A percentile compares a stretch with the other conserved stretches of the same genome.
These are phyloP conservation scores for Campoplex capitator DNA, from an alignment of 2,888 invertebrate species.

Conservation along the genomic window DNA sequence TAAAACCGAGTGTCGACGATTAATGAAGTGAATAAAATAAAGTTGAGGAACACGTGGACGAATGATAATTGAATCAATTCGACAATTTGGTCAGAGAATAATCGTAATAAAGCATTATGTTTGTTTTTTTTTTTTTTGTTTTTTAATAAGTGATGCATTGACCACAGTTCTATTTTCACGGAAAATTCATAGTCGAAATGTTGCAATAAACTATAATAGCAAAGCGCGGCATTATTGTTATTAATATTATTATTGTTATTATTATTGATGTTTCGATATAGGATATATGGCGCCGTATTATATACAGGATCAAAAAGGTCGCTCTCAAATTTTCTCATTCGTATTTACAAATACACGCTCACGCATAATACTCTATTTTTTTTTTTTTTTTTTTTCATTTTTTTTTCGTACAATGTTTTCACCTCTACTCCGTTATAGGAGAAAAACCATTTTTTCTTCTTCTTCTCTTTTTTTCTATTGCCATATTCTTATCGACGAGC, in stretches of 20 bases:
- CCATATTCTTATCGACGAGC: constrained; percentile 48
- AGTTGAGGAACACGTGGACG: background rate
- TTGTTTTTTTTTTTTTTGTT: constrained; percentile 14
- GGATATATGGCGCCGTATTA: constrained; percentile 59
- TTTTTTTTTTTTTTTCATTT: background rate
- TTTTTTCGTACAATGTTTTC: background rate
- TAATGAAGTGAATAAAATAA: background rate
- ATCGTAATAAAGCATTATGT: background rate
- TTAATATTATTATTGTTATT: constrained; percentile 29
- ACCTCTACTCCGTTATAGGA: background rate
- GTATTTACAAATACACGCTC: constrained; percentile 68
- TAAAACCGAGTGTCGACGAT: background rate
- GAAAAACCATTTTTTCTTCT: constrained; percentile 1
- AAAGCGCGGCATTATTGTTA: constrained; percentile 58
- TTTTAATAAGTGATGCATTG: constrained; percentile 42
- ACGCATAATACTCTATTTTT: constrained; percentile 46
- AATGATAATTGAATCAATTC: constrained; percentile 35
- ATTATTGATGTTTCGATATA: constrained; percentile 32
- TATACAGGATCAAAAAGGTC: constrained; percentile 69
- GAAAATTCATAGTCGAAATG: constrained; percentile 61
- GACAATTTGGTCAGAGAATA: constrained; percentile 20
- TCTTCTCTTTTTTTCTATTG: constrained; percentile 20
- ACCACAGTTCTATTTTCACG: constrained; percentile 42
- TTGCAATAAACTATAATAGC: constrained; percentile 59
- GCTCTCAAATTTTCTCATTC: constrained; percentile 64